Evolutionary conservation across 1,140 invertebrate genomes (phyloP), one percentile per base, ranked within the genome.

Genomic region (Musca vetustissima): DNA sequence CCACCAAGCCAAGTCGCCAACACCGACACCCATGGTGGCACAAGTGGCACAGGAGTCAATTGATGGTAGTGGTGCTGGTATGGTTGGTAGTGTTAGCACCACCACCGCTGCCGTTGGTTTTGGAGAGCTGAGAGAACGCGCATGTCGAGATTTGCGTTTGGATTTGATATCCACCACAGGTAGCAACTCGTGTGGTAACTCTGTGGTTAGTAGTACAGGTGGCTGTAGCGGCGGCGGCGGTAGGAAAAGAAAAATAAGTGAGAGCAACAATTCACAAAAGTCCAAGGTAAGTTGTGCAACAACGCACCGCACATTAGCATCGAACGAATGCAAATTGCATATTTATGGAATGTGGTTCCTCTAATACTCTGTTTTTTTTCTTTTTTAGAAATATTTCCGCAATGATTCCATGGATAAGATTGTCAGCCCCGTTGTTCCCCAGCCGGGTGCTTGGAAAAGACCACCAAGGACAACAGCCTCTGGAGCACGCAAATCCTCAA

Each of bases 361-460:
- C n/a, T n/a, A n/a, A n/a, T n/a, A n/a, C 21, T 52, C 6, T 19
- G n/a, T 50, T 4, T 36, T 8, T 61, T 36, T 14, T 36, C 22
- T 7, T 64, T 52, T 9, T 66, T 59, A 79, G 77, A 79, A 89
- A 79, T 83, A 90, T 68, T 86, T 90, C 59, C 85, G 89, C 49
- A 81, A 90, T 72, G 89, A 90, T 78, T 84, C 85, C 7, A 89
- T 93, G 81, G 93, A 96, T 83, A 95, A 94, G 82, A 96, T 97
- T 79, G 94, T 96, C 0, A 96, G 94, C 78, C 93, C 94, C 7
- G 93, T 96, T 1, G 91, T 96, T 71, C 93, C 92, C 14, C 94
- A 96, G 74, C 92, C 93, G 1, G 92, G 92, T 2, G 89, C 90
- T 3, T 92, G 92, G 87, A 93, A 88, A 83, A 83, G 85, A 2